Base-by-base conservation (phyloP, 2,797 vertebrate species). In the Enteromius trimaculatus region DNA sequence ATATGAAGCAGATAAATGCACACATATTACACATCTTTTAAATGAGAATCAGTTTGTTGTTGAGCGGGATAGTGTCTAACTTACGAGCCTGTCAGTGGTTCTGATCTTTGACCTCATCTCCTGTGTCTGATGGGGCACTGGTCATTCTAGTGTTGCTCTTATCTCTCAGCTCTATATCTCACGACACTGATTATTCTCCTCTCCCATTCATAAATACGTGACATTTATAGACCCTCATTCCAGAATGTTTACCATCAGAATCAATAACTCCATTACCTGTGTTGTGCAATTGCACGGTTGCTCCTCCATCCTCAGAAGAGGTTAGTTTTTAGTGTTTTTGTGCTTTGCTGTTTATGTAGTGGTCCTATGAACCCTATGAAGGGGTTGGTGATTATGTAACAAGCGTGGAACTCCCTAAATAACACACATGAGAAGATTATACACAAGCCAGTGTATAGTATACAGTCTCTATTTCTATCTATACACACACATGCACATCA, bases 361-460 rank as follows among this genome's bases (percentile, higher is more conserved):
- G 88, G 85, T 83, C 82, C 84, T 80, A 88, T 80, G 37, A 9
- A 42, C 39, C 9, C 9, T 85, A 81, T 84, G 69, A 88, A 86
- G 68, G 70, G 86, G 86, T 88, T 84, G 87, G 88, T 85, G 79
- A 86, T 95, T 95, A 92, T 72, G 69, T 91, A 94, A 95, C 87
- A 85, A 92, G 91, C 88, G 90, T 85, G 87, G 88, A 84, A 89
- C 91, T 91, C 93, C 93, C 93, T 93, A 95, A 93, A 94, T 94
- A 95, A 94, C 91, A 91, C 75, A 90, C 91, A 94, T 94, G 92
- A 94, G 89, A 89, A 93, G 91, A 94, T 95, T 94, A 94, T 92
- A 93, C 90, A 69, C 60, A 47, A 92, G 90, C 90, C 71, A 82
- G 69, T 87, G 85, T 87, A 87, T 90, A 88, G 84, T 31, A 3